Base-by-base conservation (phyloP, 2,797 vertebrate species). In the Dryobates pubescens region DNA sequence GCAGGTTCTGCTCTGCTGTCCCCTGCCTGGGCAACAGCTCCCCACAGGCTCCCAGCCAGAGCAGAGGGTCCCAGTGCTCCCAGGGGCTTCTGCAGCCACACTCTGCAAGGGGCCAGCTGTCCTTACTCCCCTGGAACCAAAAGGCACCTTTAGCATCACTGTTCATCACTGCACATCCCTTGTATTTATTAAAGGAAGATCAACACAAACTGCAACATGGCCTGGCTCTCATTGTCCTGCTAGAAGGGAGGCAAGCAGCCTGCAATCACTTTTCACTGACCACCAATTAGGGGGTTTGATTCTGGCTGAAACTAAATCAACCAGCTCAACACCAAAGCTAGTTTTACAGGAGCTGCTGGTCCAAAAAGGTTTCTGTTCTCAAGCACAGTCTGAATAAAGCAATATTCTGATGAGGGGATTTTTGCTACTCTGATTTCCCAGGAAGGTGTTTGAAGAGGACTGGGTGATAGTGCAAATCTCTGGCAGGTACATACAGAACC, bases 121-220 rank as follows among this genome's bases (percentile, higher is more conserved):
- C 36, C 76, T 27, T n/a, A 8, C 9, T 27, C 7, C 15, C 24
- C 29, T 24, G 34, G 9, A 30, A 20, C 38, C 49, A 18, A 51
- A 56, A 34, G 30, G 22, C 65, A 49, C 14, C 13, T 82, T 58
- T 30, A 34, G n/a, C 51, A 63, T 23, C 32, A 32, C 53, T 36
- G 16, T 5, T 43, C 43, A 8, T 4, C 13, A 26, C 10, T 0
- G 0, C 38, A 26, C 8, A 3, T 4, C 4, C 6, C 17, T 68
- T 64, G 54, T 43, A 20, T 68, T 69, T 62, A 13, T 9, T 18
- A 57, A 20, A 56, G 13, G 18, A 62, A 86, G 12, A 18, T 29
- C 0, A 0, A 43, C 34, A 49, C 29, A 72, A 61, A 22, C 9
- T 41, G 3, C n/a, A 36, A 18, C 5, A 0, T 13, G 30, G 16